Percentiles rank a stretch among this genome's conserved stretches.
Conservation (phyloP, 2,113 vertebrate species). For the Ahaetulla prasina region DNA sequence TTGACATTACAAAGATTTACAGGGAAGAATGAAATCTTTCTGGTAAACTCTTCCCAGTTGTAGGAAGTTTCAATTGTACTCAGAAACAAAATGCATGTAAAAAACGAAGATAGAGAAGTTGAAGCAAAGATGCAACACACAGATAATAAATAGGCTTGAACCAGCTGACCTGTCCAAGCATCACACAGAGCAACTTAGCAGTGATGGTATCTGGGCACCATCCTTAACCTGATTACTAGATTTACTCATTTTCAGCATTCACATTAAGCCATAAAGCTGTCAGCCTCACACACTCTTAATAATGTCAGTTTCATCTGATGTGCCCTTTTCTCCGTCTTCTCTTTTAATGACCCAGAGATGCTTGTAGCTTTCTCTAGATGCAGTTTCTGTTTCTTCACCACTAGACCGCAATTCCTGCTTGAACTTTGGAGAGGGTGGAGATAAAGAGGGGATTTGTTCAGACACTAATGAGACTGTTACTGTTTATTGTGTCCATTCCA, state of each 20-base stretch:
- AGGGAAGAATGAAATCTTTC: background rate
- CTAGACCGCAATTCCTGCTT: background rate
- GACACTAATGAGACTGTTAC: background rate
- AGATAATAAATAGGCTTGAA: background rate
- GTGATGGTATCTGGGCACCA: background rate
- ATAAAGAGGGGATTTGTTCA: background rate
- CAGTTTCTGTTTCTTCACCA: background rate
- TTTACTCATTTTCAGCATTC: background rate
- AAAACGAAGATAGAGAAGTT: background rate
- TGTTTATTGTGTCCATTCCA: slow-evolving; percentile 1
- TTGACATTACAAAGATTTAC: background rate
- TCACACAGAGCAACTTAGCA: background rate
- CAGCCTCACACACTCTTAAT: background rate
- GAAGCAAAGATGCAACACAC: background rate
- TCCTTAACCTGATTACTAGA: background rate
- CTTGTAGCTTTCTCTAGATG: background rate
- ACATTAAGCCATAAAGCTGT: background rate
- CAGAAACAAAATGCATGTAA: background rate
- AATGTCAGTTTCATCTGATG: background rate
- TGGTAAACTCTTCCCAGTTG: background rate
- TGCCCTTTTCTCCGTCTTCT: background rate
- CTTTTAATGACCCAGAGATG: background rate
- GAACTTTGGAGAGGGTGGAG: background rate
- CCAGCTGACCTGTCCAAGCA: background rate
- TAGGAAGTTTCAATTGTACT: background rate